Percentiles rank a stretch among this genome's conserved stretches.
These are phyloP conservation scores for Odontothrips loti DNA, from an alignment of 2,888 invertebrate genomes.

Conservation along the genomic window DNA sequence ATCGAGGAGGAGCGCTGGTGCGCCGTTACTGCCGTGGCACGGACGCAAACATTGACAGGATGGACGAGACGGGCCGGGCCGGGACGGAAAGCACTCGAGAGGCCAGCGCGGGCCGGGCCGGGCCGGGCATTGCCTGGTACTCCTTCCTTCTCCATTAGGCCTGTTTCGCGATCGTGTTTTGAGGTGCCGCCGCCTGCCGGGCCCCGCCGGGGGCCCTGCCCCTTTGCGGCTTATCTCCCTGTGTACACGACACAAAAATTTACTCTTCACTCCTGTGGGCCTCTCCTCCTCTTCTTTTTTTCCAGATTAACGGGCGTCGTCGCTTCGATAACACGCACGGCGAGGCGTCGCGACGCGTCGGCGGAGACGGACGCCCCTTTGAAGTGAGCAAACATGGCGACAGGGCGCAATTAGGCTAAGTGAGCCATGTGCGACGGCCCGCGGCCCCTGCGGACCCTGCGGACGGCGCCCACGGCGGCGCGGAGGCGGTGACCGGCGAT, in stretches of 20 bases:
- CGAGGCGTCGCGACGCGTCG: background rate
- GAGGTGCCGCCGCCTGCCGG: background rate
- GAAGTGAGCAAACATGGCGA: conserved; percentile 19
- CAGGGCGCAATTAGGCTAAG: conserved; percentile 7
- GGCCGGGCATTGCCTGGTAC: background rate
- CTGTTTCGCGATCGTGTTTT: conserved; percentile 16
- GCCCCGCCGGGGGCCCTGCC: no score
- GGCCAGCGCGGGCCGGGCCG: no score
- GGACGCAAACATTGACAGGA: no score
- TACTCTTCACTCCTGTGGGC: conserved; percentile 11
- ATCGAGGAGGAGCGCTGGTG: no score
- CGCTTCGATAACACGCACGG: background rate
- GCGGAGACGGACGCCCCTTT: background rate
- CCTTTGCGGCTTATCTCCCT: background rate
- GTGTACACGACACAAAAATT: conserved; percentile 25
- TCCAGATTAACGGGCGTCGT: background rate
- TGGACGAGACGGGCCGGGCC: no score
- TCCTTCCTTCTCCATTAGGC: conserved; percentile 2
- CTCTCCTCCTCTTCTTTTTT: background rate
- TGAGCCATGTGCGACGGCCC: background rate
- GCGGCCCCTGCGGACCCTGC: conserved; percentile 32
- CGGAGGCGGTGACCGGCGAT: conserved; percentile 9
- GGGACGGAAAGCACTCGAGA: no score
- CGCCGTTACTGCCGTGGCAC: no score
- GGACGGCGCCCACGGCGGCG: conserved; percentile 39